Evolutionary conservation across 2,113 vertebrate genomes (phyloP).

Genomic region (Castor canadensis): DNA sequence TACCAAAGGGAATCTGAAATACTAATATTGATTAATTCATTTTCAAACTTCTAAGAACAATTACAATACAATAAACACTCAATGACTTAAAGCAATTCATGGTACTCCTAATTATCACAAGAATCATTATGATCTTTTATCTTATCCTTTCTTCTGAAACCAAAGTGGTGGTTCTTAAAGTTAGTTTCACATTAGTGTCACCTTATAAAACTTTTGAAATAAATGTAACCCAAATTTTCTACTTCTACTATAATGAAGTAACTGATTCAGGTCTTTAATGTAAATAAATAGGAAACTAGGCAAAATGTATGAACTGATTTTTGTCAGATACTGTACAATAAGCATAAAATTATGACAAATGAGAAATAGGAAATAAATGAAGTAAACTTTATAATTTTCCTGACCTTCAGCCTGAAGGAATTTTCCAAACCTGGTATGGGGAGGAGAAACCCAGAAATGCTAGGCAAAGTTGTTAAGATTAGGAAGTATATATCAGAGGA

Average conservation of each 20-base stretch:
- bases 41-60: slow-evolving; percentile 13
- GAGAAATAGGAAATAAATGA: background rate
- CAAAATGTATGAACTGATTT: background rate
- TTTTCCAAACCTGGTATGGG: background rate
- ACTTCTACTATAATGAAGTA: background rate
- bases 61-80: slow-evolving; percentile 13
- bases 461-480: background rate
- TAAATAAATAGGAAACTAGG: background rate
- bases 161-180: slow-evolving; percentile 1
- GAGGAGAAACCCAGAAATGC: background rate
- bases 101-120: slow-evolving; percentile 45
- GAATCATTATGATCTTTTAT: slow-evolving; percentile 44
- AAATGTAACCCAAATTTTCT: background rate
- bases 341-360: too few relatives aligned
- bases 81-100: slow-evolving; percentile 19
- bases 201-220: background rate
- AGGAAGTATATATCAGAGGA: background rate
- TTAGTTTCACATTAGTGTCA: background rate
- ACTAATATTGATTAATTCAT: slow-evolving; percentile 39
- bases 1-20: slow-evolving; percentile 5
- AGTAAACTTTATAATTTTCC: background rate
- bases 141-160: slow-evolving; percentile 6
- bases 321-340: background rate
- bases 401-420: background rate
- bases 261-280: background rate